phyloP scores from a whole-genome alignment of 2,888 invertebrate species.

The Eulithis prunata region DNA sequence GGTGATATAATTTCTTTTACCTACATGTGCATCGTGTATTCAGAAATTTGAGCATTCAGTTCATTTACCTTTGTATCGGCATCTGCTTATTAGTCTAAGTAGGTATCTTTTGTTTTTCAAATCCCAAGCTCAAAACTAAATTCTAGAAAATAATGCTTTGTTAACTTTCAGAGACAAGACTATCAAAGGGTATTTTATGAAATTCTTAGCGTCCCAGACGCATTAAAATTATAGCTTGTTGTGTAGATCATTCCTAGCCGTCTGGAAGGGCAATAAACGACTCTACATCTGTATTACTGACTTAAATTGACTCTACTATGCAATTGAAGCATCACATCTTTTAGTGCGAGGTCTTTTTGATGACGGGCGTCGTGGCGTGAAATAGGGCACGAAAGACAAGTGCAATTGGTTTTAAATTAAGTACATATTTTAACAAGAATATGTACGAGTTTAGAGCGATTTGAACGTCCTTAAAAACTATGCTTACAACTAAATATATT shows the following conservation, averaged over 20 bases:
- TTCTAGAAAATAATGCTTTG: not conserved
- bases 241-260: conserved; percentile 14
- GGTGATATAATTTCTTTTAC: no score
- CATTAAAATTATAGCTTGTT: conserved; percentile 6
- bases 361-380: not conserved
- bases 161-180: not conserved
- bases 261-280: conserved; percentile 16
- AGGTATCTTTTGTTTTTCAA: not conserved
- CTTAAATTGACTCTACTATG: conserved; percentile 19
- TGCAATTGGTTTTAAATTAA: not conserved
- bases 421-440: no score
- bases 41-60: no score
- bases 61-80: no score
- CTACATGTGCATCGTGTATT: no score
- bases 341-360: not conserved
- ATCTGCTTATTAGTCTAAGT: no score
- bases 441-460: no score
- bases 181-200: conserved; percentile 5
- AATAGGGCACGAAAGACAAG: not conserved
- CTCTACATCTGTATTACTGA: conserved; percentile 4
- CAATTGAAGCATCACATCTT: conserved; percentile 34
- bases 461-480: no score
- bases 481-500: no score
- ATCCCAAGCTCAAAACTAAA: not conserved
- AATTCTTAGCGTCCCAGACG: conserved; percentile 17